Percentiles rank a stretch among this genome's conserved stretches.
Conservation (phyloP, 2,113 vertebrate species). For the Ictalurus punctatus region DNA sequence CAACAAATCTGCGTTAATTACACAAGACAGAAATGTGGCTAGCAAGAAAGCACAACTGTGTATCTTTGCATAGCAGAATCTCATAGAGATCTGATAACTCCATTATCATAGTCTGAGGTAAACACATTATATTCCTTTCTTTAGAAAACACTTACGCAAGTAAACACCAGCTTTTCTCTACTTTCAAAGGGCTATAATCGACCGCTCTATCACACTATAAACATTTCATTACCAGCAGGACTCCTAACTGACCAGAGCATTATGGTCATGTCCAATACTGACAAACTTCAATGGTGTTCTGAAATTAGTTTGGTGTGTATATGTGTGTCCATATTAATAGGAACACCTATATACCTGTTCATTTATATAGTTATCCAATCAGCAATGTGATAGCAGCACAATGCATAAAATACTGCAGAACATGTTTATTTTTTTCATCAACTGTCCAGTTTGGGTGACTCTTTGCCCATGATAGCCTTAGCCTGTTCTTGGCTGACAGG, state of each 20-base stretch:
- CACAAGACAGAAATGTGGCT: conserved; percentile 31
- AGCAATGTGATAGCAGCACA: not conserved
- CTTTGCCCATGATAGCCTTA: not conserved
- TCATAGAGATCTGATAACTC: not conserved
- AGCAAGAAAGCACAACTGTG: conserved; percentile 11
- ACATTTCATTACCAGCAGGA: conserved; percentile 23
- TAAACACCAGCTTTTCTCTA: not conserved
- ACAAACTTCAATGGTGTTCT: not conserved
- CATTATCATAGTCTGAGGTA: not conserved
- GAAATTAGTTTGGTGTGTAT: not conserved
- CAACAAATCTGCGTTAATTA: conserved; percentile 42
- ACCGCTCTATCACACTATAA: conserved; percentile 25
- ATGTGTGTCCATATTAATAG: not conserved
- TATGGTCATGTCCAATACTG: not conserved
- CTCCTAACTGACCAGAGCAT: conserved; percentile 19
- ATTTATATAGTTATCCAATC: not conserved
- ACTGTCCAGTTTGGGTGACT: not conserved
- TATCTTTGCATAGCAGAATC: conserved; percentile 24
- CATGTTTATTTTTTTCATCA: not conserved
- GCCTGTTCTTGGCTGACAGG: not conserved
- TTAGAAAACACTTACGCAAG: not conserved
- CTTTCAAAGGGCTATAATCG: not conserved
- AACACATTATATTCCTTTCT: not conserved
- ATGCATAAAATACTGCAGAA: not conserved
- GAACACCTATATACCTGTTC: not conserved